Evolutionary conservation across 2,113 vertebrate genomes (phyloP).

Genomic region (Phalacrocorax aristotelis): DNA sequence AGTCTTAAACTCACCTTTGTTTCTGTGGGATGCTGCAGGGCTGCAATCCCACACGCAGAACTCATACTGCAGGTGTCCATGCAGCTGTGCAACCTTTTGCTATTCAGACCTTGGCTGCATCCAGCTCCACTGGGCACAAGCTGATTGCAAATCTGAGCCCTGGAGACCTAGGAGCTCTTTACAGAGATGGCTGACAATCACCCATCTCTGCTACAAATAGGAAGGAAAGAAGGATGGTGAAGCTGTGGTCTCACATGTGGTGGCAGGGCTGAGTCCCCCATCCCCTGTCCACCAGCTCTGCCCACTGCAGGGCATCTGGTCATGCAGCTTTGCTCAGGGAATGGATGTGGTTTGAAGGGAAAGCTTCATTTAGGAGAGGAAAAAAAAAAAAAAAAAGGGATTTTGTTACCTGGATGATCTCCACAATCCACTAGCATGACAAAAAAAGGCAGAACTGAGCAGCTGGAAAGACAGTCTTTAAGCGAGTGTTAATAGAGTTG

Average conservation of each 20-base stretch:
- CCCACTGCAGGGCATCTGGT: background rate
- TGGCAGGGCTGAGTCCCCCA: no score
- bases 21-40: background rate
- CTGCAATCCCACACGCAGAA: background rate
- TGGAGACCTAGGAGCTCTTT: rapidly evolving
- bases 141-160: background rate
- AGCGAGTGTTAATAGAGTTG: background rate
- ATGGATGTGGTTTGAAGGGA: background rate
- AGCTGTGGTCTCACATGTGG: background rate
- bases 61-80: background rate
- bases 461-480: background rate
- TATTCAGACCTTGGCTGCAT: background rate
- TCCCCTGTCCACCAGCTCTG: background rate
- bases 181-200: background rate
- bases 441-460: background rate
- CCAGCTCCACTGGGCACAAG: background rate
- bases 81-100: rapidly evolving
- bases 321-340: background rate
- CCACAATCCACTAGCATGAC: background rate
- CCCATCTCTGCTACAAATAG: background rate
- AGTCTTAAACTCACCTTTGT: background rate
- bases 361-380: background rate
- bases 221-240: background rate
- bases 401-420: background rate
- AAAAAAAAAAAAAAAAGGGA: background rate